Percentiles rank a stretch among this genome's conserved stretches.
phyloP scores from a whole-genome alignment of 2,888 invertebrate species.

The Dolomedes plantarius region DNA sequence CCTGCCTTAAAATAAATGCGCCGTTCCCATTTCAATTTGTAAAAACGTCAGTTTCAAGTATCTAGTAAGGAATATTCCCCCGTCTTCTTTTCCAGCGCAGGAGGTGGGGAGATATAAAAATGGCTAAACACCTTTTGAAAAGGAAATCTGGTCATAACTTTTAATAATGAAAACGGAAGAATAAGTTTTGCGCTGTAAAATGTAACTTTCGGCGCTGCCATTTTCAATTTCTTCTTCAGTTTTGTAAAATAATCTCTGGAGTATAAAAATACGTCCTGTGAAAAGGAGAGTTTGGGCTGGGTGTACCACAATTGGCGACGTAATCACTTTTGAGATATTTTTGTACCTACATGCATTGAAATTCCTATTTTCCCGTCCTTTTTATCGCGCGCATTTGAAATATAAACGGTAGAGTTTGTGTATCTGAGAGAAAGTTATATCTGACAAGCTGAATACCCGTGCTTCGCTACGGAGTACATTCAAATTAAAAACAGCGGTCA shows the following conservation, averaged over 20 bases:
- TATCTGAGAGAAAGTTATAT: too few species aligned
- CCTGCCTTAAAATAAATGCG: constrained; percentile 48
- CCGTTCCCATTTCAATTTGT: constrained; percentile 39
- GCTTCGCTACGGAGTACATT: too few species aligned
- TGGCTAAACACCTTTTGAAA: constrained; percentile 44
- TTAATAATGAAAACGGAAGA: constrained; percentile 70
- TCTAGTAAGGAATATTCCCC: constrained; percentile 12
- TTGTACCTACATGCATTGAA: too few species aligned
- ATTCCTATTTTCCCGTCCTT: too few species aligned
- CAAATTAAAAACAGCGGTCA: too few species aligned
- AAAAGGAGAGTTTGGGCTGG: constrained; percentile 14
- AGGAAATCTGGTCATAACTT: constrained; percentile 70
- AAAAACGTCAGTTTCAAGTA: constrained; percentile 44
- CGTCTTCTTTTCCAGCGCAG: neutral
- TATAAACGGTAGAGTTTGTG: too few species aligned
- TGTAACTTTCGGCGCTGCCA: constrained; percentile 65
- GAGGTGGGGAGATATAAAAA: constrained; percentile 23
- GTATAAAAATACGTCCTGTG: constrained; percentile 60
- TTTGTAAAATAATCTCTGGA: constrained; percentile 63
- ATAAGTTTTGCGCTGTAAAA: constrained; percentile 68
- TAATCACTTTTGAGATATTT: constrained; percentile 38
- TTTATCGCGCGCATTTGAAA: too few species aligned
- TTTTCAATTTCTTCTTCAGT: constrained; percentile 68
- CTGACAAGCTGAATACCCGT: too few species aligned
- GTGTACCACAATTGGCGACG: neutral